Percentiles rank a stretch among this genome's conserved stretches.
Evolutionary conservation across 2,888 invertebrate genomes (phyloP).

Genomic region (Argyresthia goedartella): DNA sequence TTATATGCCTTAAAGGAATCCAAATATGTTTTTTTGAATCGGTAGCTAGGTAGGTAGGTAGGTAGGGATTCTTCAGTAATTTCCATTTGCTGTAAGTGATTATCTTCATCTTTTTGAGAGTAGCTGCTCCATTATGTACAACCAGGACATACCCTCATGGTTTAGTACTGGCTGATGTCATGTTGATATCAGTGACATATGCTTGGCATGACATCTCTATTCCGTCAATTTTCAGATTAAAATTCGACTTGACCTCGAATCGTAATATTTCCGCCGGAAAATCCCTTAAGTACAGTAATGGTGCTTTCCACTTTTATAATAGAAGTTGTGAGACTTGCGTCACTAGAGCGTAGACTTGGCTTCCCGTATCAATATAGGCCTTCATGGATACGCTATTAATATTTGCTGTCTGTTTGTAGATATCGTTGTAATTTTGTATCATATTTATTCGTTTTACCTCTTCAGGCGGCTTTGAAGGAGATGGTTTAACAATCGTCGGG

Average conservation of each 20-base stretch:
- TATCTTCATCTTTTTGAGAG: neutral
- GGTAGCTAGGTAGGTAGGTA: neutral
- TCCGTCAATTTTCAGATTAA: neutral
- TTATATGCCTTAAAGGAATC: too few species aligned
- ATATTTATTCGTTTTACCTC: too few species aligned
- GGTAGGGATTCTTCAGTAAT: neutral
- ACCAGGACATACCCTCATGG: neutral
- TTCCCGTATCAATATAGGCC: neutral
- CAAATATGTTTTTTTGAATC: too few species aligned
- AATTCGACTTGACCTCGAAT: neutral
- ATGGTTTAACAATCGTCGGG: neutral
- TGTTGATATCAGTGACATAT: neutral
- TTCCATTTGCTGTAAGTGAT: neutral
- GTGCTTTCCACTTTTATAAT: neutral
- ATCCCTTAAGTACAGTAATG: neutral
- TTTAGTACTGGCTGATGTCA: neutral
- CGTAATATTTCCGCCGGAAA: neutral
- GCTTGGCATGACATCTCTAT: neutral
- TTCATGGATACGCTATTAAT: neutral
- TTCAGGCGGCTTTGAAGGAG: neutral
- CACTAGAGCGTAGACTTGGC: neutral
- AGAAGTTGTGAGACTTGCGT: neutral
- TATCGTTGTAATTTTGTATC: neutral
- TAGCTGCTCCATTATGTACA: neutral
- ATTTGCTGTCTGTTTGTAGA: neutral